A percentile compares a stretch with the other conserved stretches of the same genome.
Conservation (phyloP, 2,888 invertebrate genomes). For the Acanthosoma haemorrhoidale region DNA sequence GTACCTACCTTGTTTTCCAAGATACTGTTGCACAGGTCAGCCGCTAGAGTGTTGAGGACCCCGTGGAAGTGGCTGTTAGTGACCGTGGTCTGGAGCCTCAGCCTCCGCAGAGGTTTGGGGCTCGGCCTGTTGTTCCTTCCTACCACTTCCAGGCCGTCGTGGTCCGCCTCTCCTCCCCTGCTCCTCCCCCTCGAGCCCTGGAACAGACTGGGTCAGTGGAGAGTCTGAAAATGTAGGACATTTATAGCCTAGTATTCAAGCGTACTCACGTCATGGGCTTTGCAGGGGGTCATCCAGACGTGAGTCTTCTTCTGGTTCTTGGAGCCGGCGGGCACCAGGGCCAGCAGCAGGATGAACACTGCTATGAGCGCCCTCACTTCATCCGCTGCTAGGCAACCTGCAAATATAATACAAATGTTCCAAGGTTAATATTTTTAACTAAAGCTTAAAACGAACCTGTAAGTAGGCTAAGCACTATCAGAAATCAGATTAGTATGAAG, state of each 20-base stretch:
- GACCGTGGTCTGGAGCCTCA: constrained; percentile 46
- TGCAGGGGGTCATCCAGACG: constrained; percentile 35
- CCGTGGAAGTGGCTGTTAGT: constrained; percentile 45
- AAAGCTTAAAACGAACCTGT: no score
- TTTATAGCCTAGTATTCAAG: background rate
- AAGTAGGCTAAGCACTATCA: no score
- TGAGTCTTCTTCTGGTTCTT: constrained; percentile 30
- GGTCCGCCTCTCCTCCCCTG: constrained; percentile 6
- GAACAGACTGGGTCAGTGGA: background rate
- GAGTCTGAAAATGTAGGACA: no score
- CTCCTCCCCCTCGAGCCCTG: constrained; percentile 6
- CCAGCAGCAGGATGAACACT: constrained; percentile 29
- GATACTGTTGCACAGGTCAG: constrained; percentile 3
- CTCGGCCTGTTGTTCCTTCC: constrained; percentile 39
- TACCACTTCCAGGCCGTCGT: constrained; percentile 31
- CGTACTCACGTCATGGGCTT: constrained; percentile 29
- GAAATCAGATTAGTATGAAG: no score
- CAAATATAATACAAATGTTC: no score
- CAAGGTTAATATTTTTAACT: no score
- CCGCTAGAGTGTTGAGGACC: background rate
- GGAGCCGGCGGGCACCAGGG: constrained; percentile 29
- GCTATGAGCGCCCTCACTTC: background rate
- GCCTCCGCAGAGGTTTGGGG: constrained; percentile 37
- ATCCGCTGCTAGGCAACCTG: constrained; percentile 13
- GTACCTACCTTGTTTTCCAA: no score